phyloP scores from a whole-genome alignment of 2,797 vertebrate species.

The Rhabdophis nuchalis region DNA sequence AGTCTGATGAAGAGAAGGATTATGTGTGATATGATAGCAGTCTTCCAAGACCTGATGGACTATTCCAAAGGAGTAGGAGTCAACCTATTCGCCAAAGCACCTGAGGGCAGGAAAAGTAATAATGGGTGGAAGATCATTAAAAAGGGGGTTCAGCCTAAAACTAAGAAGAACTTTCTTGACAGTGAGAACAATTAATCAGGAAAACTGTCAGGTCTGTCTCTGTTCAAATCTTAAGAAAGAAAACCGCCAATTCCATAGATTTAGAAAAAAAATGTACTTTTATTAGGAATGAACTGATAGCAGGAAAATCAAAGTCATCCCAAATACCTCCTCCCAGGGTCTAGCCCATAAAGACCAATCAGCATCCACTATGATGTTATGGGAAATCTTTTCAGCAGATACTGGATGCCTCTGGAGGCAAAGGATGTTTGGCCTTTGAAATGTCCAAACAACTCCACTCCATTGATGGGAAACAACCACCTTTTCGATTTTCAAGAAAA shows the following conservation, averaged over 20 bases:
- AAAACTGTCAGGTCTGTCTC: background rate
- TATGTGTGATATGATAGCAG: background rate
- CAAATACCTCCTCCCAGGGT: background rate
- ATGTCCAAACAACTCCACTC: background rate
- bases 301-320: background rate
- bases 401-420: background rate
- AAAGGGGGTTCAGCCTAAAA: background rate
- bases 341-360: background rate
- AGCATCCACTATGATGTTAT: background rate
- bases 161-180: background rate
- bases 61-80: background rate
- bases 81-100: background rate
- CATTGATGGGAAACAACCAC: background rate
- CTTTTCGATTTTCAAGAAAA: background rate
- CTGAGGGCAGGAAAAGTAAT: background rate
- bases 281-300: background rate
- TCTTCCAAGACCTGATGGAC: background rate
- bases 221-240: background rate
- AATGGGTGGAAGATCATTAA: background rate
- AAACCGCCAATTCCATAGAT: background rate
- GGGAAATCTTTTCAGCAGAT: background rate
- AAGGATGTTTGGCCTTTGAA: background rate
- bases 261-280: background rate
- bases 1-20: background rate
- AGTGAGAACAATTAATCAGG: background rate